A percentile compares a stretch with the other conserved stretches of the same genome.
phyloP scores from a whole-genome alignment of 2,888 invertebrate genomes.

The Phlogophora meticulosa region DNA sequence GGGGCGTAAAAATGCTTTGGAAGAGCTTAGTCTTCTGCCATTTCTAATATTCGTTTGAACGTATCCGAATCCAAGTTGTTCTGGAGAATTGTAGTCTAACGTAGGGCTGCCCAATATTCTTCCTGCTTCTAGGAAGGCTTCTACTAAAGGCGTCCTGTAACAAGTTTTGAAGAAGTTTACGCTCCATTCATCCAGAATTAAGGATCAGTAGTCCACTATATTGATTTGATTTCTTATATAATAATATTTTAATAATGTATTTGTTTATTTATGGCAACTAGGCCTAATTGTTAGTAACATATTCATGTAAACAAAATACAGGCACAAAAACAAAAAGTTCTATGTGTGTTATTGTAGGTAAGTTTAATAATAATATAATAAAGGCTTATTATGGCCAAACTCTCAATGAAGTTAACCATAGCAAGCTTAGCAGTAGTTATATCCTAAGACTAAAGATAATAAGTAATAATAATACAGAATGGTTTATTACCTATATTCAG shows the following conservation, averaged over 20 bases:
- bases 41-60: constrained; percentile 91
- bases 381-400: neutral
- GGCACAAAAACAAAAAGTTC: no score
- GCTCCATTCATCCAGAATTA: neutral
- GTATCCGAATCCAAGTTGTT: constrained; percentile 91
- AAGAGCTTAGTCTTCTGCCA: constrained; percentile 91
- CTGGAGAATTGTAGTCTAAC: constrained; percentile 93
- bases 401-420: neutral
- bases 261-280: no score
- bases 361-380: no score
- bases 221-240: neutral
- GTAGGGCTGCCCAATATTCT: constrained; percentile 92
- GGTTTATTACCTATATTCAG: neutral
- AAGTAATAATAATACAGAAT: neutral
- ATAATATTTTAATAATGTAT: no score
- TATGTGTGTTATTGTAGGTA: no score
- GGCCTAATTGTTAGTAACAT: no score
- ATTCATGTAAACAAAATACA: no score
- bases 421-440: neutral
- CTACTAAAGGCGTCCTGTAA: constrained; percentile 88
- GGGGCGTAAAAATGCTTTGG: constrained; percentile 91
- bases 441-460: neutral
- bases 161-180: constrained; percentile 1
- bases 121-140: constrained; percentile 92
- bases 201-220: neutral